Evolutionary conservation across 2,888 invertebrate genomes (phyloP), one percentile per base, ranked within the genome.

Genomic region (Eupithecia insigniata): DNA sequence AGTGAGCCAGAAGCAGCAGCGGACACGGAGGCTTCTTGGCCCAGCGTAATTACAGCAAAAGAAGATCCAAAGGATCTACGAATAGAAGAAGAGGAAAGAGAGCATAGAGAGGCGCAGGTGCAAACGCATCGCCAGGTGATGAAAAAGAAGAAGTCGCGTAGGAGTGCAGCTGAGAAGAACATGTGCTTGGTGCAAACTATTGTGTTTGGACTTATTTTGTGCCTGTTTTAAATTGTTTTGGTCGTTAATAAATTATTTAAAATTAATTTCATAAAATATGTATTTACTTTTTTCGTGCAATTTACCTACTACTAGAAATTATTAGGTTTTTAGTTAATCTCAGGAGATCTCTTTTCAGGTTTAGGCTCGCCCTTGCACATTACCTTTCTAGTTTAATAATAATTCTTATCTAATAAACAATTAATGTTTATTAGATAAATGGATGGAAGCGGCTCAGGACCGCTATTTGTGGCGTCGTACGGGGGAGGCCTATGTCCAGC

Each of bases 121-220:
- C 84, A 88, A 77, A 85, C 88, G 30, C 85, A 82, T 39, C 80
- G 75, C 10, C 34, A 74, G 60, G 28, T 64, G 16, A 22, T 64
- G 36, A 64, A 36, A 22, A 64, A 36, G 4, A 80, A 75, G 51
- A 73, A 69, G 67, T 51, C 3, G 5, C 72, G 61, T 32, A 64
- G 34, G 10, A 84, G 76, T 71, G 75, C 78, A 6, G 82, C 83
- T 0, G 70, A 70, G 10, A 82, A 74, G 51, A 80, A 76, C 72
- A 70, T 80, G 70, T 76, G 73, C 65, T 72, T 76, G 68, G 75
- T 79, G 18, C 72, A 80, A 77, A 85, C 70, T 64, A 14, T 83
- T 76, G 77, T 85, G 61, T 80, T 83, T 80, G 81, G 79, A 77
- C 74, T 83, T 69, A 75, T 84, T 81, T 80, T 85, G 76, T 66